Conservation (phyloP, 2,113 vertebrate species). For the Alethe diademata region DNA sequence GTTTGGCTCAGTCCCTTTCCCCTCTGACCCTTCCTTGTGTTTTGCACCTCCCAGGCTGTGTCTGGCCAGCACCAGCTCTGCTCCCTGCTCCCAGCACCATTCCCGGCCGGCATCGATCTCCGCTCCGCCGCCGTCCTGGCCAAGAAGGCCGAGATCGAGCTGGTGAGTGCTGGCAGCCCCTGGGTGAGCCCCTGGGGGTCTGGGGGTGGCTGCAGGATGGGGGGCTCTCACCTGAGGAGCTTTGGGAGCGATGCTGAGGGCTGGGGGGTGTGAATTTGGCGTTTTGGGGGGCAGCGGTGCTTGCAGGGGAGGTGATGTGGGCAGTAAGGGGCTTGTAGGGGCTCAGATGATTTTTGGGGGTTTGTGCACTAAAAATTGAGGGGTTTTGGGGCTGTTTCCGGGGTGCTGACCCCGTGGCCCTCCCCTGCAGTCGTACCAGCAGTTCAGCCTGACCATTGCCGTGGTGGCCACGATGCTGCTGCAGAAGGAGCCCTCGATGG, state of each 20-base stretch:
- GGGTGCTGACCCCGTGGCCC: fast-evolving
- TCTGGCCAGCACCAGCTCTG: fast-evolving
- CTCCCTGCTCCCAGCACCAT: fast-evolving
- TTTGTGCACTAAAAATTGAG: fast-evolving
- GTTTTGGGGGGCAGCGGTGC: background rate
- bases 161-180: background rate
- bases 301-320: background rate
- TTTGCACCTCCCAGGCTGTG: background rate
- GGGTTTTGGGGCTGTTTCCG: background rate
- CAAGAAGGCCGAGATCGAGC: slow-evolving; percentile 55
- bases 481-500: slow-evolving; percentile 64
- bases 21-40: background rate
- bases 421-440: slow-evolving; percentile 33
- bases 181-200: fast-evolving
- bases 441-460: slow-evolving; percentile 51
- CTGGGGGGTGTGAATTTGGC: fast-evolving
- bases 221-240: background rate
- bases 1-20: background rate
- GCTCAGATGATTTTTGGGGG: fast-evolving
- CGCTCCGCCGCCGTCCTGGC: slow-evolving; percentile 17
- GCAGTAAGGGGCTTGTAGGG: fast-evolving
- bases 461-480: slow-evolving; percentile 62
- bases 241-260: fast-evolving
- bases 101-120: background rate
- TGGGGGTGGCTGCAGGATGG: fast-evolving